Evolutionary conservation across 1,140 invertebrate species (phyloP).

Genomic region (Drosophila sturtevanti): DNA sequence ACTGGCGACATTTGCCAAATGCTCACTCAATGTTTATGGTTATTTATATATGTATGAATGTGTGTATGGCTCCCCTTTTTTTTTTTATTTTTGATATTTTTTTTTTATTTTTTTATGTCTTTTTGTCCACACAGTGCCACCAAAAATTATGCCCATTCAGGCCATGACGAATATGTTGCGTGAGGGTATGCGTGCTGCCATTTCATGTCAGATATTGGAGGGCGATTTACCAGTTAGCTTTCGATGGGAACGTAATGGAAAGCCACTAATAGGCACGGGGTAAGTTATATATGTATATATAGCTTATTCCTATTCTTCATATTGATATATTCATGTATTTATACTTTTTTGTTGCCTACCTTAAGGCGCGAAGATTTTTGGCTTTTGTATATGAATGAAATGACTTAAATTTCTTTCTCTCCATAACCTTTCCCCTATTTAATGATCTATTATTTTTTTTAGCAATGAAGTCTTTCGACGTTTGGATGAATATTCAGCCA

Average conservation of each 20-base stretch:
- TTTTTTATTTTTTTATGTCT: slow-evolving; percentile 19
- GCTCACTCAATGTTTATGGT: slow-evolving; percentile 14
- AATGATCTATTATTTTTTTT: neutral
- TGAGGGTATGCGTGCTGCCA: slow-evolving; percentile 95
- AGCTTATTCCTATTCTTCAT: neutral
- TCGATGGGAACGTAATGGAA: slow-evolving; percentile 92
- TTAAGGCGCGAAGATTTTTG: neutral
- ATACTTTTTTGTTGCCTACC: neutral
- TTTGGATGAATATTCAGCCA: slow-evolving; percentile 94
- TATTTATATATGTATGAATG: slow-evolving; percentile 12
- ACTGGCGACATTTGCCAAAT: slow-evolving; percentile 39
- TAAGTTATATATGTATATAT: slow-evolving; percentile 25
- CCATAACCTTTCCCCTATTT: too few relatives aligned
- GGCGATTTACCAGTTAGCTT: slow-evolving; percentile 96
- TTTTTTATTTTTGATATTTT: neutral
- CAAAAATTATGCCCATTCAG: slow-evolving; percentile 93
- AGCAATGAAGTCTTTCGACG: slow-evolving; percentile 85
- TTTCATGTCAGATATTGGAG: slow-evolving; percentile 96
- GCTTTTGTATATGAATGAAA: too few relatives aligned
- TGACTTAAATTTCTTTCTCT: too few relatives aligned
- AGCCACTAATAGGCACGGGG: slow-evolving; percentile 84
- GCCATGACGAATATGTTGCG: slow-evolving; percentile 90
- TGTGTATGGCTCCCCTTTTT: neutral
- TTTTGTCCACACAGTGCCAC: slow-evolving; percentile 87
- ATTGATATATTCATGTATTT: too few relatives aligned